Base-by-base conservation (phyloP, 2,113 vertebrate species). In the Brachyhypopomus gauderio region DNA sequence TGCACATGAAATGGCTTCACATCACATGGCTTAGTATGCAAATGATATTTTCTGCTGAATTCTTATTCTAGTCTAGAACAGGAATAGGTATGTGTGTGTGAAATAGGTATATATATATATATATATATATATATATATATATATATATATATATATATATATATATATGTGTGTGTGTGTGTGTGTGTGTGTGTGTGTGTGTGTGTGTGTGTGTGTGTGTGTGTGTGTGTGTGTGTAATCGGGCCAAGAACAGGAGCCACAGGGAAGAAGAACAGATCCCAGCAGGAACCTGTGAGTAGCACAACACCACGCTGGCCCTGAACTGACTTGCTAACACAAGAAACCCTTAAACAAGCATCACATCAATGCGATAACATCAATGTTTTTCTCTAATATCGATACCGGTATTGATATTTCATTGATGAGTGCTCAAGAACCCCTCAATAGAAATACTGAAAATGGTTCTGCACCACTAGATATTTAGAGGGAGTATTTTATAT, bases 171-270 rank as follows among this genome's bases (percentile, higher is more conserved):
- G 3, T 30, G 3, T 30, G 3, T 30, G 3, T 30, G 3, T 30
- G 3, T 30, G 30, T 30, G 30, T 30, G 30, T 30, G 30, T 30
- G 30, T 30, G 30, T 30, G 30, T 30, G 30, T 30, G 30, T 30
- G 30, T 30, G 30, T 30, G 30, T 30, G 30, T 30, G 30, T 30
- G 30, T 2, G 30, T 30, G 30, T 30, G 30, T 2, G 30, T 74
- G 69, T 41, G 45, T 52, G 45, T 52, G 12, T 14, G 12, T 14
- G 5, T 41, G 36, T 52, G 77, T 72, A 80, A 64, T 72, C n/a
- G 30, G 60, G 85, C 83, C 85, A 86, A 86, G 73, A 85, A 84
- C 67, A 82, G 72, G 45, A 79, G 63, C 83, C 56, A 83, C 78
- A 16, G 83, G 85, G 69, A 71, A 84, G 52, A 79, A 75, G 67